A percentile compares a stretch with the other conserved stretches of the same genome.
Conservation (phyloP, 1,140 invertebrate species). For the Prorops nasuta region DNA sequence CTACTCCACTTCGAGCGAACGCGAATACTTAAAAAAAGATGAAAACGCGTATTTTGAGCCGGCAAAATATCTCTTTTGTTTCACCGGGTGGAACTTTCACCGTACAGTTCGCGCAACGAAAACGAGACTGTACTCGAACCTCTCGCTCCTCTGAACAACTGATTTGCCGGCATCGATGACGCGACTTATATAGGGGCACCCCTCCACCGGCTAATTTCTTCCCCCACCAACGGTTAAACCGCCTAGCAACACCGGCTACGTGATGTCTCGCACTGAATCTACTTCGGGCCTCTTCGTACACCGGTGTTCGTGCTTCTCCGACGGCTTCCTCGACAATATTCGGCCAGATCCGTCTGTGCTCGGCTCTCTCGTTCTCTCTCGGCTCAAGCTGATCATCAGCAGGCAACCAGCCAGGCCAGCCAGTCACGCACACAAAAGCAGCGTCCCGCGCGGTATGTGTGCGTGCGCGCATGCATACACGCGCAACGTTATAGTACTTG, state of each 20-base stretch:
- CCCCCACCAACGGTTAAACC: slow-evolving; percentile 29
- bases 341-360: slow-evolving; percentile 14
- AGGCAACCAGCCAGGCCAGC: no score
- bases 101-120: no score
- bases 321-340: slow-evolving; percentile 12
- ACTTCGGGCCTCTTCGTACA: neutral
- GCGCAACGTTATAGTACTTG: no score
- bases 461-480: no score
- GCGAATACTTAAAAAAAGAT: neutral
- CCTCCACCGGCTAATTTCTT: slow-evolving; percentile 18
- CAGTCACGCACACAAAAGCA: no score
- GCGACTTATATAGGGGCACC: slow-evolving; percentile 39
- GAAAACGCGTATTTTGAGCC: neutral
- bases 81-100: no score
- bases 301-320: slow-evolving; percentile 28
- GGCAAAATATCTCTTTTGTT: slow-evolving; percentile 17
- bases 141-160: no score
- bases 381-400: no score
- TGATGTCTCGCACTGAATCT: slow-evolving; percentile 37
- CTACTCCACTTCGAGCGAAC: neutral
- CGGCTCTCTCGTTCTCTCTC: no score
- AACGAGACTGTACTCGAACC: no score
- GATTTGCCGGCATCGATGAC: slow-evolving; percentile 42
- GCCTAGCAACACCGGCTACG: slow-evolving; percentile 54
- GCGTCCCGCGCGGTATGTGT: no score